Evolutionary conservation across 2,888 invertebrate species (phyloP).

Genomic region (Drosophila cognata): DNA sequence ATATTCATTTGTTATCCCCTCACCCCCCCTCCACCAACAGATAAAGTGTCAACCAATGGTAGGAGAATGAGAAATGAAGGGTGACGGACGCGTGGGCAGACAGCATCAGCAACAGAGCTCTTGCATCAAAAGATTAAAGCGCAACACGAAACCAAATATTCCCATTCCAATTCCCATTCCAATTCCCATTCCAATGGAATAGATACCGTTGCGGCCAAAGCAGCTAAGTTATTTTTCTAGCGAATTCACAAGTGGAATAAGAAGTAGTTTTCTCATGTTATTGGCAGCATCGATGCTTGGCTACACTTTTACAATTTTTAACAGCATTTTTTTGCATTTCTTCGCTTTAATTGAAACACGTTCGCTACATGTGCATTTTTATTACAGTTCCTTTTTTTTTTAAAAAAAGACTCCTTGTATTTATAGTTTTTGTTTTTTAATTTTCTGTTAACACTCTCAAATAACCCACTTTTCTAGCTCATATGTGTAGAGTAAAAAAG

Average conservation of each 20-base stretch:
- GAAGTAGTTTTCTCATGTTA: neutral
- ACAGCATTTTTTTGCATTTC: neutral
- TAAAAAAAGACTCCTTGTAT: neutral
- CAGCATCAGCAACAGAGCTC: slow-evolving; percentile 66
- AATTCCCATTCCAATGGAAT: slow-evolving; percentile 47
- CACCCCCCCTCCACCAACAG: neutral
- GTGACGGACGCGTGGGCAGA: slow-evolving; percentile 42
- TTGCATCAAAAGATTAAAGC: slow-evolving; percentile 68
- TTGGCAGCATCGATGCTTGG: neutral
- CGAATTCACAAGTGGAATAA: slow-evolving; percentile 34
- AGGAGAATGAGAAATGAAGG: neutral
- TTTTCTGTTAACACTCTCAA: neutral
- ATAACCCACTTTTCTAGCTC: slow-evolving; percentile 5
- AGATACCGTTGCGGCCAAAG: slow-evolving; percentile 49
- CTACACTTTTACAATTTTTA: slow-evolving; percentile 11
- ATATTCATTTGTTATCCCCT: slow-evolving; percentile 49
- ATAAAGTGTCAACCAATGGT: slow-evolving; percentile 46
- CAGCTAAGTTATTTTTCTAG: slow-evolving; percentile 47
- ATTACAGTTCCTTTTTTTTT: neutral
- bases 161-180: slow-evolving; percentile 22
- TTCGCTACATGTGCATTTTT: neutral
- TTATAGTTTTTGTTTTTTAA: neutral
- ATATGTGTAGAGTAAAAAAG: slow-evolving; percentile 23
- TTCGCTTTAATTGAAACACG: neutral
- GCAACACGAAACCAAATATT: slow-evolving; percentile 62